Evolutionary conservation across 2,888 invertebrate genomes (phyloP).

Genomic region (Scrobipalpa atriplicella): DNA sequence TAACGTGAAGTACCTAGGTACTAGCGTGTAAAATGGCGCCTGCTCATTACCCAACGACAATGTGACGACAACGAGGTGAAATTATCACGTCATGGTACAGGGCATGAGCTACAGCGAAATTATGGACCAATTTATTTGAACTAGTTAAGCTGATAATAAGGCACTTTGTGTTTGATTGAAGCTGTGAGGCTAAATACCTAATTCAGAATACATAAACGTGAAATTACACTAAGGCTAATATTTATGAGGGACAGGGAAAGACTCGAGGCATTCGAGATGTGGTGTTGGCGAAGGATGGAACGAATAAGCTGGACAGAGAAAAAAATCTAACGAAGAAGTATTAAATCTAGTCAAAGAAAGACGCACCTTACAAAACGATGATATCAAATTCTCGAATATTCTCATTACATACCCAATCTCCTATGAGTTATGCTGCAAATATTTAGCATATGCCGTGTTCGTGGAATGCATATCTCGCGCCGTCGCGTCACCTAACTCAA

Average conservation of each 20-base stretch:
- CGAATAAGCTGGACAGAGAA: too few species aligned
- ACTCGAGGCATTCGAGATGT: too few species aligned
- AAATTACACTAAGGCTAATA: too few species aligned
- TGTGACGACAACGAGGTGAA: constrained; percentile 61
- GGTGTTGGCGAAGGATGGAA: too few species aligned
- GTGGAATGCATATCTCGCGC: constrained; percentile 8
- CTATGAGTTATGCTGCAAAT: constrained; percentile 9
- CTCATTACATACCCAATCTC: constrained; percentile 1
- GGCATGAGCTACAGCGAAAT: background rate
- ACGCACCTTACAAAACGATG: background rate
- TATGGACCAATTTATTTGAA: too few species aligned
- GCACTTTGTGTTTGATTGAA: too few species aligned
- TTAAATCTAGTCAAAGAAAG: too few species aligned
- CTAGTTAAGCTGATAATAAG: too few species aligned
- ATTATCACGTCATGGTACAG: constrained; percentile 51
- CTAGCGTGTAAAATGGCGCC: constrained; percentile 46
- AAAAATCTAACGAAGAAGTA: too few species aligned
- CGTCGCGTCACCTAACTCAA: background rate
- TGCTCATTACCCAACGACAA: constrained; percentile 68
- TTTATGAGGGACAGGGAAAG: too few species aligned
- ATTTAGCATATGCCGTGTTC: constrained; percentile 21
- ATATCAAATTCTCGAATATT: background rate
- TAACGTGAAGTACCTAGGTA: constrained; percentile 22
- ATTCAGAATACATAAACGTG: too few species aligned
- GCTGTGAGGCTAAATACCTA: background rate